Evolutionary conservation across 92 coral and sea anemone species (phyloP).

Genomic region (Plumapathes pennacea): DNA sequence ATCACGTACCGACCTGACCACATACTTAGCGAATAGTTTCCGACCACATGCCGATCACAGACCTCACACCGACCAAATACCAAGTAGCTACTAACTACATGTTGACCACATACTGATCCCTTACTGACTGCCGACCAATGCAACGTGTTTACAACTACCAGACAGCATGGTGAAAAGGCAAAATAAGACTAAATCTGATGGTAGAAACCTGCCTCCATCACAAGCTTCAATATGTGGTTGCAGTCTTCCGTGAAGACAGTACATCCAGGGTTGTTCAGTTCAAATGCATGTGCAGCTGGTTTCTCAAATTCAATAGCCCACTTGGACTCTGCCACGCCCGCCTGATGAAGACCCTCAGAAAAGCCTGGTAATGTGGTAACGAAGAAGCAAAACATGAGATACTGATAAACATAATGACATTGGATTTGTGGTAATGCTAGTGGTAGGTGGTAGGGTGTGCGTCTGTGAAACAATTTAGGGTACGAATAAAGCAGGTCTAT

Average conservation of each 20-base stretch:
- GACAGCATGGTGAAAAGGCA: too few relatives aligned
- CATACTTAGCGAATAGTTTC: too few relatives aligned
- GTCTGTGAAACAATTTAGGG: background rate
- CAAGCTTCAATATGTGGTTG: conserved; percentile 83
- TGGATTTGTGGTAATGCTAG: background rate
- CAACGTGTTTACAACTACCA: too few relatives aligned
- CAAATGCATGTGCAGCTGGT: conserved; percentile 92
- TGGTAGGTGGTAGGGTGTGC: background rate
- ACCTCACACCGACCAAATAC: too few relatives aligned
- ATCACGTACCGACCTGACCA: too few relatives aligned
- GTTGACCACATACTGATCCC: background rate
- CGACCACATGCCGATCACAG: too few relatives aligned
- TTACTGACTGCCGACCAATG: too few relatives aligned
- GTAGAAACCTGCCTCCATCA: conserved; percentile 90
- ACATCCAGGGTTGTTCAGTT: conserved; percentile 76
- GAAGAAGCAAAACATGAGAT: background rate
- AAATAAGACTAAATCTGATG: too few relatives aligned
- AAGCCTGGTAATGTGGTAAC: conserved; percentile 42
- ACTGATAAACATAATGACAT: background rate
- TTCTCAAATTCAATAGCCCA: conserved; percentile 97
- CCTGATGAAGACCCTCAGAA: conserved; percentile 96
- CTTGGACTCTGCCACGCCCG: conserved; percentile 84
- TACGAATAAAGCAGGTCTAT: too few relatives aligned
- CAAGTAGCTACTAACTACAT: too few relatives aligned
- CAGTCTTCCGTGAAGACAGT: conserved; percentile 97